Base-by-base conservation (phyloP, 2,888 invertebrate genomes). In the Scaptomyza tumidula region DNA sequence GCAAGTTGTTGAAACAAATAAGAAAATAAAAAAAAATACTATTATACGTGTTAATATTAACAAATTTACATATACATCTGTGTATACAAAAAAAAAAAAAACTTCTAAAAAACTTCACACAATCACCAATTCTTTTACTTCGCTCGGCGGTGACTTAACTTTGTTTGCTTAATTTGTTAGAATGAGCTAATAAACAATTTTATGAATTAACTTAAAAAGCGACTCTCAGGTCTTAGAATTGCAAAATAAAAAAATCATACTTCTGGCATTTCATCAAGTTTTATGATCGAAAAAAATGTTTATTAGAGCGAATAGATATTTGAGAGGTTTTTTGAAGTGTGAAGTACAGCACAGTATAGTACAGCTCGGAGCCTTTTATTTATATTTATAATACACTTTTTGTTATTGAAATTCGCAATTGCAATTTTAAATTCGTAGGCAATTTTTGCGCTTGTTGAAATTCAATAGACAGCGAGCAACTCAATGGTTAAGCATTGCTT, bases 401-500 rank as follows among this genome's bases (percentile, higher is more conserved):
- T n/a, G 70, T 56, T 86, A 74, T 82, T 82, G 75, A 63, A 67
- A 69, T 73, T 19, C 19, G 19, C 19, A 19, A 74, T 82, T 82
- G 75, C 61, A 67, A 69, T 73, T 68, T 69, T 76, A 35, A 19
- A 49, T 13, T 19, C 33, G 19, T 66, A 64, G 71, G 68, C 75
- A 67, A 78, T 86, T 83, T 75, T 63, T 66, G 56, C 67, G 68
- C 66, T 80, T 78, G 86, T 86, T 86, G 71, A 83, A 80, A 86
- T 86, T 83, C 82, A 83, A 78, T 73, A 49, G 73, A 78, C 75
- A 66, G 56, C 58, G 66, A 48, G 64, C 35, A 41, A 41, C 43
- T 57, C 41, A 48, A 61, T 52, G 16, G 39, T 29, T 29, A 7
- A 29, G 24, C 24, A n/a, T n/a, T 24, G 24, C 5, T 3, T 24